A percentile compares a stretch with the other conserved stretches of the same genome.
These are phyloP conservation scores for Orthonevra nobilis DNA, from an alignment of 2,888 invertebrate species.

Conservation along the genomic window DNA sequence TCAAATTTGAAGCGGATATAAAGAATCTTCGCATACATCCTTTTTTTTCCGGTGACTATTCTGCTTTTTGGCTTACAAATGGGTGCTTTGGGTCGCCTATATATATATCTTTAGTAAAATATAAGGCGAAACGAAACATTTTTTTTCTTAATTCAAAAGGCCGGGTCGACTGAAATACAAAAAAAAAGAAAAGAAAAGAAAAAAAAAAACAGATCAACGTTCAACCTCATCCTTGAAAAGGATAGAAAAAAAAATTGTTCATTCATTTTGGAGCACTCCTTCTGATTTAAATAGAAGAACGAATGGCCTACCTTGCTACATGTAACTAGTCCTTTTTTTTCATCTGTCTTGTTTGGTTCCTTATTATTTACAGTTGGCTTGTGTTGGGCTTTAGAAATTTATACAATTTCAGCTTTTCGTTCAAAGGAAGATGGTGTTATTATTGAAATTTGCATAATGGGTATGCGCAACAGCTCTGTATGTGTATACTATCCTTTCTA, in stretches of 20 bases:
- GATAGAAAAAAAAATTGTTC: not conserved
- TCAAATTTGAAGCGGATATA: conserved; percentile 63
- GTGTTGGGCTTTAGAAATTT: conserved; percentile 21
- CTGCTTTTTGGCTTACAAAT: conserved; percentile 9
- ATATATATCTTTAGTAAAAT: too few relatives aligned
- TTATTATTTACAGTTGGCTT: not conserved
- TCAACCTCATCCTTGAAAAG: not conserved
- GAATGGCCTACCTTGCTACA: conserved; percentile 54
- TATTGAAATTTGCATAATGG: conserved; percentile 65
- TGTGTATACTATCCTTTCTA: conserved; percentile 48
- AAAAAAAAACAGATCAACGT: conserved; percentile 12
- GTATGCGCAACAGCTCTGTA: conserved; percentile 64
- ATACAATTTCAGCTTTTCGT: conserved; percentile 47
- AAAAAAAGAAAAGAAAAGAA: not conserved
- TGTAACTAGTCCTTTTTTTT: conserved; percentile 43
- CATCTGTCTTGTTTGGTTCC: conserved; percentile 32
- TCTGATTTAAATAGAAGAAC: conserved; percentile 48
- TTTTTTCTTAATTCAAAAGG: conserved; percentile 48
- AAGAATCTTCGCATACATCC: conserved; percentile 50
- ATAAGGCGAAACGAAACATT: too few relatives aligned
- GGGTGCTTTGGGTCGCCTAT: too few relatives aligned
- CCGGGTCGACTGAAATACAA: conserved; percentile 10
- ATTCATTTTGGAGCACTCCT: conserved; percentile 10
- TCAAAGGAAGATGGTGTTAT: conserved; percentile 60
- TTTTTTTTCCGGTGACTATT: conserved; percentile 31